These are phyloP conservation scores for Halcyon chelicuti DNA, from an alignment of 2,797 vertebrate genomes.

Conservation along the genomic window DNA sequence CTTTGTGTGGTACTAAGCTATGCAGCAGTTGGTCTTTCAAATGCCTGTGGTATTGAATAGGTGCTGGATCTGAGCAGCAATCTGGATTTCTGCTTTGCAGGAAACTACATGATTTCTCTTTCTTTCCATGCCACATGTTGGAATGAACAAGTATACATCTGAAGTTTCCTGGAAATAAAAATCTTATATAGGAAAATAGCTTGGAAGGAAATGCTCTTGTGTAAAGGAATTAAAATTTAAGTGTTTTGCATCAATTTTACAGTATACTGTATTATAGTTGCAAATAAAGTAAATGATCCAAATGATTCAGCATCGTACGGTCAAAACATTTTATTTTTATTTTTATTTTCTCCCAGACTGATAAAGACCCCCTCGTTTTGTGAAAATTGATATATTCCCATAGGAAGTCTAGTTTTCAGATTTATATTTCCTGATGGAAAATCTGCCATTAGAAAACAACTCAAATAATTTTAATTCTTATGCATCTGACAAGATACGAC, in stretches of 20 bases:
- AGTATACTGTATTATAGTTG: background rate
- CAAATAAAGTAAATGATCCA: constrained; percentile 14
- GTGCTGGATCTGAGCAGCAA: background rate
- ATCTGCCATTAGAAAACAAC: background rate
- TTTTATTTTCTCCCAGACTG: constrained; percentile 1
- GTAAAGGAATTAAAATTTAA: background rate
- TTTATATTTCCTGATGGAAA: background rate
- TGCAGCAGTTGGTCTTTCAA: constrained; percentile 18
- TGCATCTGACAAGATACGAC: background rate
- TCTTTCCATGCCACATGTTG: background rate
- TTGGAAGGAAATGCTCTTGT: background rate
- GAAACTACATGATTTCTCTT: background rate
- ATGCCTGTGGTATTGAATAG: background rate
- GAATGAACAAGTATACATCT: background rate
- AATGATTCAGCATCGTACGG: background rate
- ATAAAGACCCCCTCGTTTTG: background rate
- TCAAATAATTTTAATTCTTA: background rate
- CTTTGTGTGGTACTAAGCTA: background rate
- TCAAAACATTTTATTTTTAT: constrained; percentile 51
- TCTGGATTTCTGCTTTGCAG: background rate
- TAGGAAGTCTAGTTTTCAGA: constrained; percentile 15
- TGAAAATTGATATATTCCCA: background rate
- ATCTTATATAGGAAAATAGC: background rate
- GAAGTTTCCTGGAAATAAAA: background rate
- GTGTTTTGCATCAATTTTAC: background rate